A percentile compares a stretch with the other conserved stretches of the same genome.
phyloP scores from a whole-genome alignment of 2,888 invertebrate genomes.

The Lasioglossum malachurum region DNA sequence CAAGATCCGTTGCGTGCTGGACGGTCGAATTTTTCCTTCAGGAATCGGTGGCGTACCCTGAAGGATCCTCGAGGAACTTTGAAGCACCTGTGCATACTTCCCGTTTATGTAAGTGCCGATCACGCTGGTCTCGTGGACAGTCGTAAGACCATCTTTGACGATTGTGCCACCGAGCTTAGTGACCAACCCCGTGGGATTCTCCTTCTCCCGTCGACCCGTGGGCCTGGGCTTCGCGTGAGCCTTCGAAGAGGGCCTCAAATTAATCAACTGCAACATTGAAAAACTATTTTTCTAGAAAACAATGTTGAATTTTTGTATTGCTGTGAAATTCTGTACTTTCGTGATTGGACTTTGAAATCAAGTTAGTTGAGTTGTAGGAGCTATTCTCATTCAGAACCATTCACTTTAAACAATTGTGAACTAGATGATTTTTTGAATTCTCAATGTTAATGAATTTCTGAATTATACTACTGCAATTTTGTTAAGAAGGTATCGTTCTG shows the following conservation, averaged over 20 bases:
- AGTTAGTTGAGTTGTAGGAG: background rate
- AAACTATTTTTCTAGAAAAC: conserved; percentile 1
- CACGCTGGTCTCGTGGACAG: conserved; percentile 95
- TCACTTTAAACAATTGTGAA: too few relatives aligned
- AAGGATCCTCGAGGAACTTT: conserved; percentile 91
- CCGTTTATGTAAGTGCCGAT: conserved; percentile 95
- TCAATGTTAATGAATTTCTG: background rate
- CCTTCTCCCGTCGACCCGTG: conserved; percentile 86
- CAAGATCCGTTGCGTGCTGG: conserved; percentile 89
- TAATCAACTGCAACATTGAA: conserved; percentile 86
- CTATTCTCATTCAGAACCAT: too few relatives aligned
- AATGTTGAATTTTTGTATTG: background rate
- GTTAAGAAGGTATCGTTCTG: background rate
- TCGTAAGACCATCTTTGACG: conserved; percentile 93
- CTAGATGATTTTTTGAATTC: background rate
- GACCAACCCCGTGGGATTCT: conserved; percentile 92
- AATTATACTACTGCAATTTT: background rate
- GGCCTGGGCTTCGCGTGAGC: conserved; percentile 85
- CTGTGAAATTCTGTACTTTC: background rate
- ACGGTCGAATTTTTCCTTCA: conserved; percentile 89
- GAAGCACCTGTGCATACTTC: conserved; percentile 94
- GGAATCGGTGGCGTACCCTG: conserved; percentile 63
- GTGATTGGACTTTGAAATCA: background rate
- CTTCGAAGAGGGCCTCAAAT: conserved; percentile 90
- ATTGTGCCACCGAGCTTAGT: conserved; percentile 94